A percentile compares a stretch with the other conserved stretches of the same genome.
These are phyloP conservation scores for Neodontobutis hainanensis DNA, from an alignment of 2,113 vertebrate genomes.

Conservation along the genomic window DNA sequence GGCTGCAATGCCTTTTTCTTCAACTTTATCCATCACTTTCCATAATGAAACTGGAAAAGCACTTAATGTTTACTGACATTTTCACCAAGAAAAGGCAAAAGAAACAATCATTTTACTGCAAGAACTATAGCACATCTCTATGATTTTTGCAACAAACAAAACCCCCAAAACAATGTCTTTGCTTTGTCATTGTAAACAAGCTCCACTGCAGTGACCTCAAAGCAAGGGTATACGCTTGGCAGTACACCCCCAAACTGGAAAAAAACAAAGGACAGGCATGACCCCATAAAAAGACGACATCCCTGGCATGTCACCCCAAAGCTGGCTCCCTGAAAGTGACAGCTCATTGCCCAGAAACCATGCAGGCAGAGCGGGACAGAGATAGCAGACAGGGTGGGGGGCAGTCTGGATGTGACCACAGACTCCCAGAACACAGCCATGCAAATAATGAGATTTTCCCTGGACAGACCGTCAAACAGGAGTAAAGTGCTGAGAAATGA, in stretches of 20 bases:
- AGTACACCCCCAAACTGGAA: neutral
- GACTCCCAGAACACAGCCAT: conserved; percentile 3
- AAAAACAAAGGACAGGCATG: conserved; percentile 7
- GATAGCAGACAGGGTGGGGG: conserved; percentile 1
- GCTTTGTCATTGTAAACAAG: conserved; percentile 11
- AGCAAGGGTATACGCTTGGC: conserved; percentile 1
- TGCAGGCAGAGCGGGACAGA: conserved; percentile 25
- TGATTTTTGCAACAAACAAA: conserved; percentile 19
- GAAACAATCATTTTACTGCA: conserved; percentile 24
- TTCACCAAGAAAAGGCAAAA: neutral
- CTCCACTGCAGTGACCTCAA: conserved; percentile 1
- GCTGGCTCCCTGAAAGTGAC: conserved; percentile 43
- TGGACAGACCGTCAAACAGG: too few relatives aligned
- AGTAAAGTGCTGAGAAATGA: too few relatives aligned
- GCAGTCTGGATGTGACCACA: conserved; percentile 13
- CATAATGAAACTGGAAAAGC: neutral
- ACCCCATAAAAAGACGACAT: conserved; percentile 39
- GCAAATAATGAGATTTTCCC: too few relatives aligned
- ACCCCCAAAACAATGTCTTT: conserved; percentile 45
- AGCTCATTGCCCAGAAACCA: conserved; percentile 48
- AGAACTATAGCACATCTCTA: conserved; percentile 35
- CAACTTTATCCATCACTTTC: neutral
- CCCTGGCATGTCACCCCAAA: conserved; percentile 30
- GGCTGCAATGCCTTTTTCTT: conserved; percentile 4
- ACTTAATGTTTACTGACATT: neutral